Conservation (phyloP, 2,888 invertebrate species). For the Tipula helvola region DNA sequence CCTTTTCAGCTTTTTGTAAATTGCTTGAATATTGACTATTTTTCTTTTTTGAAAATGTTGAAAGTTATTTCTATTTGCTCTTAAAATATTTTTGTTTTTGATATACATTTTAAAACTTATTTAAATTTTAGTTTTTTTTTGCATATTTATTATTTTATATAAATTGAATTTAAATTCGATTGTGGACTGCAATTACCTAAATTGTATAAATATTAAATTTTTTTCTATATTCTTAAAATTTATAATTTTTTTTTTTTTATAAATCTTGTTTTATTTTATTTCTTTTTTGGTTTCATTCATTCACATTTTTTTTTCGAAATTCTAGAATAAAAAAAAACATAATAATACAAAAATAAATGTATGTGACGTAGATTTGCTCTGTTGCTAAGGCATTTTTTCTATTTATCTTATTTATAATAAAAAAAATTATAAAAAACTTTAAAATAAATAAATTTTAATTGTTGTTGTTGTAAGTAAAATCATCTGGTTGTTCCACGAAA, state of each 20-base stretch:
- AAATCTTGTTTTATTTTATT: neutral
- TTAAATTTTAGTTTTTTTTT: slow-evolving; percentile 33
- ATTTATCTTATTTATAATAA: neutral
- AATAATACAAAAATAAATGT: neutral
- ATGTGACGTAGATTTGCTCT: neutral
- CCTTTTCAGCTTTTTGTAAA: slow-evolving; percentile 5
- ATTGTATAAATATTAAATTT: slow-evolving; percentile 9
- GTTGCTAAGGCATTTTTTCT: neutral
- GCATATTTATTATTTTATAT: slow-evolving; percentile 20
- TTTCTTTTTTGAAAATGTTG: neutral
- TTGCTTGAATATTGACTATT: neutral
- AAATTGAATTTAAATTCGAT: slow-evolving; percentile 13
- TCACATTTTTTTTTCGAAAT: slow-evolving; percentile 4
- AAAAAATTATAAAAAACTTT: neutral
- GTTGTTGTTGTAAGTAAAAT: neutral
- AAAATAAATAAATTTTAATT: neutral
- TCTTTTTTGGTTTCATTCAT: neutral
- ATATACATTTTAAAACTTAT: slow-evolving; percentile 20
- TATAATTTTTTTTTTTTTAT: neutral
- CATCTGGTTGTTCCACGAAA: too few relatives aligned
- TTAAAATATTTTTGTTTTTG: neutral
- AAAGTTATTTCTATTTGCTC: neutral
- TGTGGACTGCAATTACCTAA: slow-evolving; percentile 15
- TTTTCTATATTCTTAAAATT: neutral
- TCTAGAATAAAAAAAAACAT: neutral